Conservation (phyloP, 2,888 invertebrate genomes). For the Polietes domitor region DNA sequence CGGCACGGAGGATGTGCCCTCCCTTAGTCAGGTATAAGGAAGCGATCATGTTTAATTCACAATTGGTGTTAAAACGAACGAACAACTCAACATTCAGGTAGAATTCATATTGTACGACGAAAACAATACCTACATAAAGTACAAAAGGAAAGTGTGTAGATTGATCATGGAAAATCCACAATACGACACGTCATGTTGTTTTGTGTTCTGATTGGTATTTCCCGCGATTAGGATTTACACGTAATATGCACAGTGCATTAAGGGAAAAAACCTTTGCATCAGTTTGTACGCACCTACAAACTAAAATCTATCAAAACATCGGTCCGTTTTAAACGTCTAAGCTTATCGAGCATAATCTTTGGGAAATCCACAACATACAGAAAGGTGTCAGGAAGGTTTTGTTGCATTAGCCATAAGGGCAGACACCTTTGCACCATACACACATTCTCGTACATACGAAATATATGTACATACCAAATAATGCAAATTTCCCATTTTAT, state of each 20-base stretch:
- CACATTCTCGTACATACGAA: too few relatives aligned
- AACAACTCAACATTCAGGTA: background rate
- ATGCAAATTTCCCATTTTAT: background rate
- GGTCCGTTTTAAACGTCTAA: background rate
- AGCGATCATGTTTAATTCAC: slow-evolving; percentile 27
- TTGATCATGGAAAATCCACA: slow-evolving; percentile 17
- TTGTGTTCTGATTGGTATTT: slow-evolving; percentile 44
- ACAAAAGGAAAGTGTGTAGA: slow-evolving; percentile 11
- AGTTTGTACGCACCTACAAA: slow-evolving; percentile 43
- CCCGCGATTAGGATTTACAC: slow-evolving; percentile 44
- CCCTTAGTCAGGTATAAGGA: slow-evolving; percentile 28
- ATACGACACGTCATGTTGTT: slow-evolving; percentile 5
- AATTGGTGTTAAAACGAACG: background rate
- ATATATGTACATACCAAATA: too few relatives aligned
- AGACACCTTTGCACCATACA: slow-evolving; percentile 3
- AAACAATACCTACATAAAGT: background rate
- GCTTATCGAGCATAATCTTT: slow-evolving; percentile 14
- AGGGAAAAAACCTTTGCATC: slow-evolving; percentile 14
- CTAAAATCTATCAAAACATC: slow-evolving; percentile 33
- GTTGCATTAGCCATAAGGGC: background rate
- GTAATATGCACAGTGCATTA: slow-evolving; percentile 19
- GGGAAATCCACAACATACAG: slow-evolving; percentile 28
- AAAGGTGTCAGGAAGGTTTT: slow-evolving; percentile 16
- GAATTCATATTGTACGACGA: background rate
- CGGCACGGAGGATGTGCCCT: slow-evolving; percentile 1